phyloP scores from a whole-genome alignment of 2,797 vertebrate species.

The Taenioides sp. region DNA sequence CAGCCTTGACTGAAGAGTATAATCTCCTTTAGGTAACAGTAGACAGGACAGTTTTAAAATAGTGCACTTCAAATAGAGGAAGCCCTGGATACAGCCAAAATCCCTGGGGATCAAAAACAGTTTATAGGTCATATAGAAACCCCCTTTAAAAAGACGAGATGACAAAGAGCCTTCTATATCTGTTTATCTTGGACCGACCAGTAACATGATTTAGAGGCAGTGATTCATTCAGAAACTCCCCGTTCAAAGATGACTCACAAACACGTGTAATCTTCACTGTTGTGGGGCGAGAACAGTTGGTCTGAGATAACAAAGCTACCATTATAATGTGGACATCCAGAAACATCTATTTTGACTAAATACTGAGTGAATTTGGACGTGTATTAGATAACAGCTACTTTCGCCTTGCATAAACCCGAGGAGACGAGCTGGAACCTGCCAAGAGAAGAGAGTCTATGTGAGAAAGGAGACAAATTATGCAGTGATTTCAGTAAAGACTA shows the following conservation, averaged over 20 bases:
- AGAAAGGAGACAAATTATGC: neutral
- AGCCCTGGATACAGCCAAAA: neutral
- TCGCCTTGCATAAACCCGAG: neutral
- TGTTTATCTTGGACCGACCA: neutral
- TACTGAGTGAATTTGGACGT: neutral
- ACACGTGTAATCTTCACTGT: constrained; percentile 41
- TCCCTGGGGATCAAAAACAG: neutral
- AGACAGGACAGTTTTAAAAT: constrained; percentile 8
- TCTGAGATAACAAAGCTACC: neutral
- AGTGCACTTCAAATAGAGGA: neutral
- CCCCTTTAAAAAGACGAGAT: neutral
- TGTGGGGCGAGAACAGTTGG: constrained; percentile 43
- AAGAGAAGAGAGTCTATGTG: neutral
- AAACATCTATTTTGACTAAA: neutral
- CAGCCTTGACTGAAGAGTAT: neutral
- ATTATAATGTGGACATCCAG: neutral
- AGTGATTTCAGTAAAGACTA: too few species aligned
- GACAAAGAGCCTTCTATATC: constrained; percentile 18
- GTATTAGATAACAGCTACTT: neutral
- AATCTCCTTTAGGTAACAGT: constrained; percentile 2
- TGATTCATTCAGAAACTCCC: constrained; percentile 53
- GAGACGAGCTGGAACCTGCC: neutral
- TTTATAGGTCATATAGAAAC: constrained; percentile 9
- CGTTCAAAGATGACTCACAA: constrained; percentile 40
- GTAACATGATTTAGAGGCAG: neutral